Evolutionary conservation across 2,888 invertebrate species (phyloP).

Genomic region (Euclidia mi): DNA sequence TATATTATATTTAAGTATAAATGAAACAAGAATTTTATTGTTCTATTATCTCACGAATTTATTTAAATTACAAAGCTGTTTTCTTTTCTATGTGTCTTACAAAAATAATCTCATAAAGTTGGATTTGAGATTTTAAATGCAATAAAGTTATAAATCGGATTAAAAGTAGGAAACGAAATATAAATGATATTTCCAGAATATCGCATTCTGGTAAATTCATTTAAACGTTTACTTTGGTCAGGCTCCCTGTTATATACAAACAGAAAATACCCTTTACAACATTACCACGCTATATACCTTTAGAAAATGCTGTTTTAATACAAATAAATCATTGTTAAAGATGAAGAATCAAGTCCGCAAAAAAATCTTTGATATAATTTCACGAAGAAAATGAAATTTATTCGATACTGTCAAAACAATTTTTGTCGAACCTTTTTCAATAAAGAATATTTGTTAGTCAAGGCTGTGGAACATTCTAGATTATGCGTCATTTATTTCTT

Average conservation of each 20-base stretch:
- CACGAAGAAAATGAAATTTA: conserved; percentile 35
- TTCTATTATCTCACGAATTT: too few relatives aligned
- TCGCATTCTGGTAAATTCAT: too few relatives aligned
- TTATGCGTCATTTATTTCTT: conserved; percentile 39
- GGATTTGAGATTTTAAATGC: too few relatives aligned
- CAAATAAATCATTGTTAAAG: conserved; percentile 13
- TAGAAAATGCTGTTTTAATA: conserved; percentile 11
- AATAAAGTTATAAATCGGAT: too few relatives aligned
- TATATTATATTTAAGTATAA: too few relatives aligned
- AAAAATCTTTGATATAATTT: conserved; percentile 29
- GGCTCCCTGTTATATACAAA: background rate
- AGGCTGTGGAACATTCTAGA: conserved; percentile 26
- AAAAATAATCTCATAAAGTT: too few relatives aligned
- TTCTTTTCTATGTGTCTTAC: too few relatives aligned
- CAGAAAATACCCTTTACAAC: background rate
- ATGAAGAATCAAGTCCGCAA: conserved; percentile 24
- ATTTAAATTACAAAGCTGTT: too few relatives aligned
- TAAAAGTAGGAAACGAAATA: too few relatives aligned
- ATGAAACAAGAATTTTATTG: too few relatives aligned
- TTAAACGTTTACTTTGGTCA: too few relatives aligned
- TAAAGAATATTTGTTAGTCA: conserved; percentile 38
- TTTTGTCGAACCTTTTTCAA: conserved; percentile 39
- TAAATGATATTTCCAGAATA: too few relatives aligned
- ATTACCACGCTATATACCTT: conserved; percentile 5
- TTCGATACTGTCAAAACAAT: conserved; percentile 28